Evolutionary conservation across 1,140 invertebrate genomes (phyloP).

Genomic region (Mesaphorura yosii): DNA sequence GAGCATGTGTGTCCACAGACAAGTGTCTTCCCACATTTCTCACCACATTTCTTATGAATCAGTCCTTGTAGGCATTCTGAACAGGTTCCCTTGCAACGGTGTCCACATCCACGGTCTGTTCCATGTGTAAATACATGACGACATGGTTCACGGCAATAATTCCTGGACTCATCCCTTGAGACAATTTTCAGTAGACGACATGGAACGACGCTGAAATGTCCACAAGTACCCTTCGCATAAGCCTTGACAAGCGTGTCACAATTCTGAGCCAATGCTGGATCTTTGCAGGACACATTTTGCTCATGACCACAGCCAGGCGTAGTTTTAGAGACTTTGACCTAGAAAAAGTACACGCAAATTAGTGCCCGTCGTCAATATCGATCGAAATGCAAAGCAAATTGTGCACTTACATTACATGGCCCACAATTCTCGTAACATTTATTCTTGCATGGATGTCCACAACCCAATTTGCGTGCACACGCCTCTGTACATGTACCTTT

Average conservation of each 20-base stretch:
- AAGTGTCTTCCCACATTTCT: conserved; percentile 45
- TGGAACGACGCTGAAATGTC: conserved; percentile 19
- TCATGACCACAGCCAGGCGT: conserved; percentile 16
- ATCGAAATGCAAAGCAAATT: background rate
- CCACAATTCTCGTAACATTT: conserved; percentile 23
- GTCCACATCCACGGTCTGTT: conserved; percentile 15
- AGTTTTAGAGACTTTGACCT: conserved; percentile 15
- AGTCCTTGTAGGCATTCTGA: conserved; percentile 47
- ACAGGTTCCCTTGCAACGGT: conserved; percentile 39
- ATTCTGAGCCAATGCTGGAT: background rate
- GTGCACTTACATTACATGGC: conserved; percentile 20
- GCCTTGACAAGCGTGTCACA: conserved; percentile 16
- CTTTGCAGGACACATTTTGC: conserved; percentile 16
- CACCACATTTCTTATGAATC: conserved; percentile 48
- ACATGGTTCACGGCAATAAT: conserved; percentile 26
- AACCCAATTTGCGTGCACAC: conserved; percentile 14
- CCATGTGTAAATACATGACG: conserved; percentile 7
- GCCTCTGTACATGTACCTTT: conserved; percentile 3
- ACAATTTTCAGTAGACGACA: conserved; percentile 10
- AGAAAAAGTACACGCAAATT: background rate
- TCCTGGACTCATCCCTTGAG: conserved; percentile 1
- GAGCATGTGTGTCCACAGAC: conserved; percentile 57
- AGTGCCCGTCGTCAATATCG: no score
- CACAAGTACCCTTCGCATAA: conserved; percentile 3
- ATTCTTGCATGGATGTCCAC: conserved; percentile 26